These are phyloP conservation scores for Platysteira castanea DNA, from an alignment of 2,113 vertebrate species.

Conservation along the genomic window DNA sequence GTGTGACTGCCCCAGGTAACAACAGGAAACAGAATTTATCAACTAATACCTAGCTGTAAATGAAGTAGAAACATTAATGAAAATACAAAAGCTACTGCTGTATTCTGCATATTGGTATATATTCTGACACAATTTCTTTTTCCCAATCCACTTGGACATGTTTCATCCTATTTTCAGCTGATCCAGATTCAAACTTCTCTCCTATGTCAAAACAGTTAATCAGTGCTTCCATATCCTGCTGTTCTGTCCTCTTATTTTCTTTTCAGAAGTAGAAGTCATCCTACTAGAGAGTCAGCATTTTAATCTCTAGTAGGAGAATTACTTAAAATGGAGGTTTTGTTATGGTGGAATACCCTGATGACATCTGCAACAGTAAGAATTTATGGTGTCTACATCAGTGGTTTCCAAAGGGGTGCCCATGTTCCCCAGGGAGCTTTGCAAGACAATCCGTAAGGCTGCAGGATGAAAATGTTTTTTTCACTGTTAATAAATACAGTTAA, in stretches of 20 bases:
- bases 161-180: background rate
- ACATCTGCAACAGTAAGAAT: background rate
- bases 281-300: background rate
- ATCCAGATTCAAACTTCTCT: background rate
- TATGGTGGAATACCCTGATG: background rate
- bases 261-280: background rate
- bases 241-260: background rate
- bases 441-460: background rate
- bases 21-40: background rate
- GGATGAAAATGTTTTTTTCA: background rate
- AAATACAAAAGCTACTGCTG: background rate
- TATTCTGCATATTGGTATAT: background rate
- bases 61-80: background rate
- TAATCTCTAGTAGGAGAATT: background rate
- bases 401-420: background rate
- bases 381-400: background rate
- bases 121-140: background rate
- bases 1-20: background rate
- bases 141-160: fast-evolving
- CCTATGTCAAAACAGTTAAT: background rate
- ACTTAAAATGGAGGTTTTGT: background rate
- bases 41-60: background rate
- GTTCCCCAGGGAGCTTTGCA: fast-evolving
- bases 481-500: background rate
- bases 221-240: background rate